Percentiles rank a stretch among this genome's conserved stretches.
These are phyloP conservation scores for Gandaritis pyraliata DNA, from an alignment of 2,888 invertebrate species.

Conservation along the genomic window DNA sequence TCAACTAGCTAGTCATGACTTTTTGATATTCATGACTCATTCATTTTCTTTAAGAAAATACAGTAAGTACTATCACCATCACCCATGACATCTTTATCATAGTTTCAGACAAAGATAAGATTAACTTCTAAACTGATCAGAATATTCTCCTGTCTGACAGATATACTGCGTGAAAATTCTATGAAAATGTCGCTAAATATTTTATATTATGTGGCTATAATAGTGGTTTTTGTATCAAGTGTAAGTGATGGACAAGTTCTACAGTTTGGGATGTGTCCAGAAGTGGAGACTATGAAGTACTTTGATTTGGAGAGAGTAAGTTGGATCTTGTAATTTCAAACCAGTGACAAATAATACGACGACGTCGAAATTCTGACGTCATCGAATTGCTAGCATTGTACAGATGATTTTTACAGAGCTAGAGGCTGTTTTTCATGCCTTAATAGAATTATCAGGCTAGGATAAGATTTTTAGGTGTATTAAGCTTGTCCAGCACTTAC, in stretches of 20 bases:
- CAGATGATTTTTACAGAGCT: no score
- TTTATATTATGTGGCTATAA: conserved; percentile 37
- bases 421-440: no score
- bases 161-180: conserved; percentile 12
- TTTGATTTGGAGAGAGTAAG: conserved; percentile 71
- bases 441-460: no score
- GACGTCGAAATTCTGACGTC: no score
- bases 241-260: conserved; percentile 59
- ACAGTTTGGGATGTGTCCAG: conserved; percentile 65
- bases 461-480: no score
- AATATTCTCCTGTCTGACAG: conserved; percentile 14
- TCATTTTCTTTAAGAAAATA: no score
- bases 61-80: no score
- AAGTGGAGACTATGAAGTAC: conserved; percentile 64
- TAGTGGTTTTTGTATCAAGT: conserved; percentile 40
- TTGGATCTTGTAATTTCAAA: not conserved
- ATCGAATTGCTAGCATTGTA: no score
- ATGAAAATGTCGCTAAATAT: conserved; percentile 48
- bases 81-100: conserved; percentile 20
- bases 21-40: no score
- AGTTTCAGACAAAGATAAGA: conserved; percentile 28
- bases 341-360: no score
- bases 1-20: no score
- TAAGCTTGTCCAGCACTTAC: no score
- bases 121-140: conserved; percentile 8